These are phyloP conservation scores for Cydia splendana DNA, from an alignment of 1,140 invertebrate species.

Conservation along the genomic window DNA sequence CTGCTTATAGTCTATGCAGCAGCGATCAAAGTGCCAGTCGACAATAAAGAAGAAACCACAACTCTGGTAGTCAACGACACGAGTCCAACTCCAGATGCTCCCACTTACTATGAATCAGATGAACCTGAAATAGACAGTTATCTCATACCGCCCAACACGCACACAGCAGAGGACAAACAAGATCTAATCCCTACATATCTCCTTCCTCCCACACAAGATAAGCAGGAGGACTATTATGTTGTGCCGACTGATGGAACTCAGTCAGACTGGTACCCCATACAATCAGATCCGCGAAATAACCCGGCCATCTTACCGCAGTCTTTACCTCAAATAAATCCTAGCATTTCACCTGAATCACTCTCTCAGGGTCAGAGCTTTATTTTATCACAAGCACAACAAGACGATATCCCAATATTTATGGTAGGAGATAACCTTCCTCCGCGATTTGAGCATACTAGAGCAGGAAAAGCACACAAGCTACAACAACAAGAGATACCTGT, in stretches of 20 bases:
- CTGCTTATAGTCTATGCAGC: conserved; percentile 40
- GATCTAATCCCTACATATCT: conserved; percentile 59
- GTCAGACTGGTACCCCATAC: conserved; percentile 70
- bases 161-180: conserved; percentile 50
- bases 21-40: conserved; percentile 63
- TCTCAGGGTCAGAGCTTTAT: neutral
- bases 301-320: conserved; percentile 30
- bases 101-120: conserved; percentile 54
- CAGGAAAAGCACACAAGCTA: conserved; percentile 44
- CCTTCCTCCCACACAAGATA: conserved; percentile 57
- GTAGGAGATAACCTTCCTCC: neutral
- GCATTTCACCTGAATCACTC: neutral
- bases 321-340: conserved; percentile 31
- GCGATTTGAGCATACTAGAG: conserved; percentile 38
- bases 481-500: conserved; percentile 39
- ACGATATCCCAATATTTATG: conserved; percentile 21
- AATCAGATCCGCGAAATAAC: conserved; percentile 42
- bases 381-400: conserved; percentile 2
- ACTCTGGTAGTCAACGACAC: conserved; percentile 36
- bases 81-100: conserved; percentile 43
- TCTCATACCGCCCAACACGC: conserved; percentile 56
- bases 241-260: conserved; percentile 56
- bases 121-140: conserved; percentile 57
- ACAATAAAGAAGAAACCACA: conserved; percentile 45
- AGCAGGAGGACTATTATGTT: conserved; percentile 51